Percentiles rank a stretch among this genome's conserved stretches.
These are phyloP conservation scores for rat (Rattus norvegicus) DNA, from an alignment of 2,113 vertebrate species.

Conservation along the genomic window DNA sequence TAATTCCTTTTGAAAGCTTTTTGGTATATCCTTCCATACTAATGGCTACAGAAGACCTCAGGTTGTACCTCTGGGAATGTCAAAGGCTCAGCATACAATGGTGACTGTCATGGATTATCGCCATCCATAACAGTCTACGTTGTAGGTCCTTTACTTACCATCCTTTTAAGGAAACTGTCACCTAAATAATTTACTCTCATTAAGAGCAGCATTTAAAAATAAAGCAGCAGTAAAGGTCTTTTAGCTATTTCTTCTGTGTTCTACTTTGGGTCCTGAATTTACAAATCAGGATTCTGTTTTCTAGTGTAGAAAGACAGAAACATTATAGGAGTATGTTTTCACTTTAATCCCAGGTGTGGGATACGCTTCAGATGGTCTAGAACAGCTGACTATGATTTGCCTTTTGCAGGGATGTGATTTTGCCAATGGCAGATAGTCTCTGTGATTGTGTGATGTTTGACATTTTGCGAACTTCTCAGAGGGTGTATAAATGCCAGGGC, in stretches of 20 bases:
- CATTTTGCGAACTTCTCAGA: background rate
- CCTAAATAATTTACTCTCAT: background rate
- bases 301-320: background rate
- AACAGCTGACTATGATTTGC: background rate
- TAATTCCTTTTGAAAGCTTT: background rate
- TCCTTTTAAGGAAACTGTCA: background rate
- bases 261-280: background rate
- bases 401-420: background rate
- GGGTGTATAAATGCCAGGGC: background rate
- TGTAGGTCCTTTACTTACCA: background rate
- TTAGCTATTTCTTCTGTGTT: background rate
- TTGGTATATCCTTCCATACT: background rate
- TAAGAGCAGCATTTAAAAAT: background rate
- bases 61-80: background rate
- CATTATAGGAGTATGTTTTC: background rate
- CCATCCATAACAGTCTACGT: background rate
- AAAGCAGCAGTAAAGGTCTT: background rate
- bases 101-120: background rate
- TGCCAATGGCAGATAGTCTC: background rate
- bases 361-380: background rate
- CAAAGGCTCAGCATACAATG: background rate
- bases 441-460: background rate
- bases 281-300: background rate
- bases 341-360: background rate
- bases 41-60: slow-evolving; percentile 14